Conservation (phyloP, 2,113 vertebrate genomes). For the Indicator indicator region DNA sequence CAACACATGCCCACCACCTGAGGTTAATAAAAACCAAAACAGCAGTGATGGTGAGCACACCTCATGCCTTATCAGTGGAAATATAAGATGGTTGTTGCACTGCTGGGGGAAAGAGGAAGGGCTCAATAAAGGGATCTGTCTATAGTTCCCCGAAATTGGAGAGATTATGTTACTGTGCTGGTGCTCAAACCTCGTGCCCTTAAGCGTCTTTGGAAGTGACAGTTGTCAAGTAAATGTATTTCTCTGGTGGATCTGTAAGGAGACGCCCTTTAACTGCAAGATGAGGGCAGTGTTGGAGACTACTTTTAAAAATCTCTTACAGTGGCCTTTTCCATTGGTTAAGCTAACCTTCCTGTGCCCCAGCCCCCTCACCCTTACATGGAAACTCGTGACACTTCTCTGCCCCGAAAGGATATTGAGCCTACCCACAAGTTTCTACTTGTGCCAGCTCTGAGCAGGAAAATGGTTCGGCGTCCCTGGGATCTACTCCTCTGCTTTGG, state of each 20-base stretch:
- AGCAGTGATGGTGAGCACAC: background rate
- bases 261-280: background rate
- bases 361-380: background rate
- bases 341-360: background rate
- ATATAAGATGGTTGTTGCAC: background rate
- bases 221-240: background rate
- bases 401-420: background rate
- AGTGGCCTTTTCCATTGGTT: background rate
- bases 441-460: background rate
- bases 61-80: background rate
- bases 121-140: background rate
- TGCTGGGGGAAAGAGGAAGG: background rate
- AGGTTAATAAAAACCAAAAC: background rate
- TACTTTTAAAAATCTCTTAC: background rate
- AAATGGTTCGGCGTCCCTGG: background rate
- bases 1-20: background rate
- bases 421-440: background rate
- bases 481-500: background rate
- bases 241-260: background rate
- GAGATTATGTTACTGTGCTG: background rate
- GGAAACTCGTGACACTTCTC: background rate
- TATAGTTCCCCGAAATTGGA: background rate
- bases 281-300: background rate
- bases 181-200: background rate
- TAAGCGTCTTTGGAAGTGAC: background rate